phyloP scores from a whole-genome alignment of 1,140 invertebrate species.

The Drosophila azteca region DNA sequence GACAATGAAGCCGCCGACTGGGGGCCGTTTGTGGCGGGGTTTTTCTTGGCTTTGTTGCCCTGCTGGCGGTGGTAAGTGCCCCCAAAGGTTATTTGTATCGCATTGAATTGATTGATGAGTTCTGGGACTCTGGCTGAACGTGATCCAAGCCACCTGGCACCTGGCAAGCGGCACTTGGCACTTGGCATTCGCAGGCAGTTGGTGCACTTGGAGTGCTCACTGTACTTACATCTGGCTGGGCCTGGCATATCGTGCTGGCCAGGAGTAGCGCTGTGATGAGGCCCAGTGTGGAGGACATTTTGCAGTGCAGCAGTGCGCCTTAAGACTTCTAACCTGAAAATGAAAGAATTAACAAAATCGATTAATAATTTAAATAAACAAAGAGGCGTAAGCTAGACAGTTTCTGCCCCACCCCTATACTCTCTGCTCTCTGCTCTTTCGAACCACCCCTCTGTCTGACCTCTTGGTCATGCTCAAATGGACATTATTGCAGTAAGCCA shows the following conservation, averaged over 20 bases:
- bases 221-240: conserved; percentile 82
- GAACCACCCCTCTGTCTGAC: conserved; percentile 5
- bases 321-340: conserved; percentile 62
- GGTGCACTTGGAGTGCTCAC: background rate
- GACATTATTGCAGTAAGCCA: conserved; percentile 40
- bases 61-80: conserved; percentile 55
- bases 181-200: conserved; percentile 10
- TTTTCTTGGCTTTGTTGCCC: conserved; percentile 38
- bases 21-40: conserved; percentile 45
- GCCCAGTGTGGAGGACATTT: conserved; percentile 71
- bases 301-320: conserved; percentile 37
- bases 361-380: background rate
- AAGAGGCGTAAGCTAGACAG: no score
- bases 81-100: conserved; percentile 52
- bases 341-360: background rate
- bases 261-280: conserved; percentile 65
- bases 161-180: background rate
- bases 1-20: conserved; percentile 71
- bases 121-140: conserved; percentile 45
- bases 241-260: conserved; percentile 76
- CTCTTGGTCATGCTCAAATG: conserved; percentile 67
- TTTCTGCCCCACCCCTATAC: no score
- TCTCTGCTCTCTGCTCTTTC: conserved; percentile 3
- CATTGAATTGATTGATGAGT: conserved; percentile 77
- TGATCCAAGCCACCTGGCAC: conserved; percentile 26